These are phyloP conservation scores for Dynastes hyllus DNA, from an alignment of 2,888 invertebrate species.

Conservation along the genomic window DNA sequence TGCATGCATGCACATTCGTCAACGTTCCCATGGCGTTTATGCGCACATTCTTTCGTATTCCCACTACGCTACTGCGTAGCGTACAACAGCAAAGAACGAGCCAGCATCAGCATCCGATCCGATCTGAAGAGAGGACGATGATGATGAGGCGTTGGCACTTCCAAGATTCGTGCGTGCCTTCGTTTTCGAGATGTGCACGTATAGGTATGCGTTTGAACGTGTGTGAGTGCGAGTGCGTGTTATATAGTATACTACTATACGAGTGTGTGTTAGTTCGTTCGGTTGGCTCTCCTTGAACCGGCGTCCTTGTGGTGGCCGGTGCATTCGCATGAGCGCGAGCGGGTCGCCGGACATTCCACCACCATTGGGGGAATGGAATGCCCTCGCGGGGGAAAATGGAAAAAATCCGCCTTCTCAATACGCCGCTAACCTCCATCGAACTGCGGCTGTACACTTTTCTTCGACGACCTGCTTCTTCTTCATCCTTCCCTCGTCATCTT, in stretches of 20 bases:
- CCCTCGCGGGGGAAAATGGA: no score
- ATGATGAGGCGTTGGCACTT: conserved; percentile 25
- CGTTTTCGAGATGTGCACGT: background rate
- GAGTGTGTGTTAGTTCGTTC: background rate
- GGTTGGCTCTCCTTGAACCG: conserved; percentile 63
- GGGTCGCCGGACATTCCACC: conserved; percentile 67
- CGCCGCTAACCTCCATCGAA: conserved; percentile 54
- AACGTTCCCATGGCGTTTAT: no score
- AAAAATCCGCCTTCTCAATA: no score
- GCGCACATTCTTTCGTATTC: background rate
- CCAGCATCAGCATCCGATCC: background rate
- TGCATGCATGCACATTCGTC: no score
- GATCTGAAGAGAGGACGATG: background rate
- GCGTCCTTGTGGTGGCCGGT: conserved; percentile 65
- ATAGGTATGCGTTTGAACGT: background rate
- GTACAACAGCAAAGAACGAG: background rate
- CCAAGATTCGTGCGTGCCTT: conserved; percentile 17
- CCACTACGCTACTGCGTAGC: background rate
- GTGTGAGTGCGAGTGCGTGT: conserved; percentile 1
- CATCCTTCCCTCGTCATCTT: background rate
- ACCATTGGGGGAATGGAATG: conserved; percentile 62
- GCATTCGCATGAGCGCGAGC: conserved; percentile 60
- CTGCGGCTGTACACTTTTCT: no score
- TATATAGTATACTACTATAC: no score
- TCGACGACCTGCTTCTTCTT: conserved; percentile 2